Percentiles rank a stretch among this genome's conserved stretches.
Evolutionary conservation across 2,888 invertebrate species (phyloP).

Genomic region (Cephus runcator): DNA sequence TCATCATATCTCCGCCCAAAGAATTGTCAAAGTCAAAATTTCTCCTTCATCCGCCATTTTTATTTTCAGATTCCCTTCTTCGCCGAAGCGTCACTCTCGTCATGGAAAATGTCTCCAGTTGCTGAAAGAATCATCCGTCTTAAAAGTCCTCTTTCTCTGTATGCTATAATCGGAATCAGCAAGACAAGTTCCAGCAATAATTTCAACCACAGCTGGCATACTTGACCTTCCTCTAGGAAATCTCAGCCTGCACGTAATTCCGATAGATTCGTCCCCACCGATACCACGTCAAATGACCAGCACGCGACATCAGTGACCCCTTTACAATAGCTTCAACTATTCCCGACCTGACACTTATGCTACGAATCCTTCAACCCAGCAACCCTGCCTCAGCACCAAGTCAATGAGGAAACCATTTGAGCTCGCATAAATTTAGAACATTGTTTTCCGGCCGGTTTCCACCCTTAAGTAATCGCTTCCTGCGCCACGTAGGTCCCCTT

Average conservation of each 20-base stretch:
- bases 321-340: not conserved
- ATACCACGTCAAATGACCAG: not conserved
- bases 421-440: constrained; percentile 41
- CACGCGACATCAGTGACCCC: not conserved
- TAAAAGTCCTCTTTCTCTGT: not conserved
- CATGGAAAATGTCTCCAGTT: not conserved
- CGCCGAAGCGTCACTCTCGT: not conserved
- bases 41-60: not conserved
- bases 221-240: not conserved
- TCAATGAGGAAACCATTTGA: constrained; percentile 7
- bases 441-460: constrained; percentile 37
- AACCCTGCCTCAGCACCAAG: not conserved
- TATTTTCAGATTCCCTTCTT: not conserved
- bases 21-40: not conserved
- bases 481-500: constrained; percentile 12
- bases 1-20: not conserved
- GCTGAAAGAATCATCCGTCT: not conserved
- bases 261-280: not conserved
- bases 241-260: not conserved
- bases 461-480: constrained; percentile 29
- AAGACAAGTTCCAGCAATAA: not conserved
- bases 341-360: not conserved
- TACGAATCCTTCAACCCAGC: not conserved
- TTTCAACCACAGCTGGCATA: not conserved
- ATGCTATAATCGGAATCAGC: not conserved